Evolutionary conservation across 2,113 vertebrate species (phyloP).

Genomic region (Junco hyemalis): DNA sequence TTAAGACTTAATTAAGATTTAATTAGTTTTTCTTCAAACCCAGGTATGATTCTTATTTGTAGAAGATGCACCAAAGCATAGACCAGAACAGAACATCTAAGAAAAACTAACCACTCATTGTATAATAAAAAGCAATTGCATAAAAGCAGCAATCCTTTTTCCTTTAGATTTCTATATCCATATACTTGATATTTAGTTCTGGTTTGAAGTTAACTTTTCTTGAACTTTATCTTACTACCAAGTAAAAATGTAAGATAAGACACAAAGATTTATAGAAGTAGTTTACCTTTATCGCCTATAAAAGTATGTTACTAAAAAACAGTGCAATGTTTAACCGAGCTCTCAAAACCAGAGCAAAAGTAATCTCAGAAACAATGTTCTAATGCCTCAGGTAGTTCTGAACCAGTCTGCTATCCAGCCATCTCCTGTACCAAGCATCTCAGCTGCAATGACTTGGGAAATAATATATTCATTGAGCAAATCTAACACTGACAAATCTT

Average conservation of each 20-base stretch:
- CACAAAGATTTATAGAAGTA: background rate
- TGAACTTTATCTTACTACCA: background rate
- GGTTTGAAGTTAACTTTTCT: background rate
- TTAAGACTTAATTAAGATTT: background rate
- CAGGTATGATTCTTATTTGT: background rate
- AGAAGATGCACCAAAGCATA: background rate
- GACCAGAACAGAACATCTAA: background rate
- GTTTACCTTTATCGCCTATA: background rate
- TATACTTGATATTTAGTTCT: background rate
- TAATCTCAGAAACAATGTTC: background rate
- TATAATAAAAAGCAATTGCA: background rate
- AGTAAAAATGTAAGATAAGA: background rate
- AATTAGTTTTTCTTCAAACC: background rate
- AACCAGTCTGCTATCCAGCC: background rate
- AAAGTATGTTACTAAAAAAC: background rate
- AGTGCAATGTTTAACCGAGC: background rate
- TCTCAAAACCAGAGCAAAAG: background rate
- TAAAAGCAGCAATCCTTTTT: background rate
- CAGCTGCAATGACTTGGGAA: background rate
- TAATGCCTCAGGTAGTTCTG: background rate
- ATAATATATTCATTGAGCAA: background rate
- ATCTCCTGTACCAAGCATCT: background rate
- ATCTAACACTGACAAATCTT: background rate
- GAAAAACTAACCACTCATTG: background rate
- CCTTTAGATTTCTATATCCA: background rate